Conservation (phyloP, 2,888 invertebrate species). For the Peribatodes rhomboidaria region DNA sequence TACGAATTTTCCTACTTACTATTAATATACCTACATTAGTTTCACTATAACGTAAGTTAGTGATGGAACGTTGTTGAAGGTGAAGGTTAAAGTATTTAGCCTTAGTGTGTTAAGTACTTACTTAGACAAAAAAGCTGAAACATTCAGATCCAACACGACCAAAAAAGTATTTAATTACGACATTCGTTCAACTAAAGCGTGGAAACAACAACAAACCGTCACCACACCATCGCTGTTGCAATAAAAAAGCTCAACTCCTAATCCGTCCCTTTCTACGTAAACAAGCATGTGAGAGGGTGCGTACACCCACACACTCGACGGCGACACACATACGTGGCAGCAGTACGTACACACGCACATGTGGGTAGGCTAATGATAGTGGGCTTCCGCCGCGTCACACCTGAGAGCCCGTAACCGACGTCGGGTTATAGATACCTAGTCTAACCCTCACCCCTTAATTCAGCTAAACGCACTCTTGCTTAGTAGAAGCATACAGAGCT, state of each 20-base stretch:
- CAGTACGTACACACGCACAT: slow-evolving; percentile 66
- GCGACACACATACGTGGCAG: slow-evolving; percentile 59
- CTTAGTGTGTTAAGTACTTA: too few relatives aligned
- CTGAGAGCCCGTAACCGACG: slow-evolving; percentile 85
- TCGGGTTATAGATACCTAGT: slow-evolving; percentile 79
- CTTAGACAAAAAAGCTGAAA: too few relatives aligned
- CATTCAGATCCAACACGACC: neutral
- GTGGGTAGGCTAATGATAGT: slow-evolving; percentile 85
- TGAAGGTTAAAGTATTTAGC: too few relatives aligned
- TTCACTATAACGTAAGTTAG: too few relatives aligned
- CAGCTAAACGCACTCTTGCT: slow-evolving; percentile 66
- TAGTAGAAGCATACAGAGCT: slow-evolving; percentile 59
- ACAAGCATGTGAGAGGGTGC: slow-evolving; percentile 57
- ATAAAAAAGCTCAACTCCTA: slow-evolving; percentile 57
- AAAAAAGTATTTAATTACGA: slow-evolving; percentile 14
- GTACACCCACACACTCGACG: slow-evolving; percentile 47
- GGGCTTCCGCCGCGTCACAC: slow-evolving; percentile 86
- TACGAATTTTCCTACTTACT: too few relatives aligned
- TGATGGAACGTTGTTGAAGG: too few relatives aligned
- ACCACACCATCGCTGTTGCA: slow-evolving; percentile 27
- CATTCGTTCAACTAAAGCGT: slow-evolving; percentile 29
- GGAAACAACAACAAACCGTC: slow-evolving; percentile 45
- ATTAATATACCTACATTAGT: too few relatives aligned
- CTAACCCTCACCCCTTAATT: slow-evolving; percentile 79
- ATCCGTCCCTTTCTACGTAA: slow-evolving; percentile 71